phyloP scores from a whole-genome alignment of 2,797 vertebrate species.

The Macropus fuliginosus region DNA sequence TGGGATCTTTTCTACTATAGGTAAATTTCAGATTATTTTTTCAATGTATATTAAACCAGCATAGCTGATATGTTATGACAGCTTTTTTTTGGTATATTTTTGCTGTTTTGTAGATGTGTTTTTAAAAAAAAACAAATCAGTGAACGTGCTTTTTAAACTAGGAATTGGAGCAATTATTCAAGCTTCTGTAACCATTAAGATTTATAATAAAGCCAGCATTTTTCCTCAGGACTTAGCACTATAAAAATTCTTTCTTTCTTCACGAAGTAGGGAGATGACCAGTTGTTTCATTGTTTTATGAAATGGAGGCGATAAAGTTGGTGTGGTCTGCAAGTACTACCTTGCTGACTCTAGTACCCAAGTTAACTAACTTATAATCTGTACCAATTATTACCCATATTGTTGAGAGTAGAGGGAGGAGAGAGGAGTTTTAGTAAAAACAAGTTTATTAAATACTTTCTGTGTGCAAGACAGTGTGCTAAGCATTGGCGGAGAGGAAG shows the following conservation, averaged over 20 bases:
- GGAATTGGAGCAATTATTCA: not conserved
- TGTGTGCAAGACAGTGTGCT: not conserved
- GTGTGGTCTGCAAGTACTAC: not conserved
- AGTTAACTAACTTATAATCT: not conserved
- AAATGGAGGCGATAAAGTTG: not conserved
- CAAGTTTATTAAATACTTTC: not conserved
- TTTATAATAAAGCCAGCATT: conserved; percentile 10
- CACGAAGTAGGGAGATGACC: not conserved
- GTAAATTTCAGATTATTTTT: conserved; percentile 82
- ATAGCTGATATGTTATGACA: not conserved
- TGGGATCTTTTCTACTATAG: conserved; percentile 99
- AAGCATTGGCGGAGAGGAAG: not conserved
- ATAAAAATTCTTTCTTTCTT: not conserved
- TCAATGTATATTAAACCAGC: not conserved
- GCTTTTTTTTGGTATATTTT: conserved; percentile 4
- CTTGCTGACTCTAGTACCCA: not conserved
- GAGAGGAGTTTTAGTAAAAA: not conserved
- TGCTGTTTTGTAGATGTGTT: not conserved
- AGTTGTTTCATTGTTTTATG: not conserved
- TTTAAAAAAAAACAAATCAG: not conserved
- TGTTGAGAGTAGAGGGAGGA: not conserved
- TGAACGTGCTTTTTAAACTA: not conserved
- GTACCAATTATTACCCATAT: not conserved
- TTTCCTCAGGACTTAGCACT: not conserved
- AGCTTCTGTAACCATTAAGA: conserved; percentile 28